Evolutionary conservation across 2,888 invertebrate species (phyloP), one percentile per base, ranked within the genome.

Genomic region (Phorcus lineatus): DNA sequence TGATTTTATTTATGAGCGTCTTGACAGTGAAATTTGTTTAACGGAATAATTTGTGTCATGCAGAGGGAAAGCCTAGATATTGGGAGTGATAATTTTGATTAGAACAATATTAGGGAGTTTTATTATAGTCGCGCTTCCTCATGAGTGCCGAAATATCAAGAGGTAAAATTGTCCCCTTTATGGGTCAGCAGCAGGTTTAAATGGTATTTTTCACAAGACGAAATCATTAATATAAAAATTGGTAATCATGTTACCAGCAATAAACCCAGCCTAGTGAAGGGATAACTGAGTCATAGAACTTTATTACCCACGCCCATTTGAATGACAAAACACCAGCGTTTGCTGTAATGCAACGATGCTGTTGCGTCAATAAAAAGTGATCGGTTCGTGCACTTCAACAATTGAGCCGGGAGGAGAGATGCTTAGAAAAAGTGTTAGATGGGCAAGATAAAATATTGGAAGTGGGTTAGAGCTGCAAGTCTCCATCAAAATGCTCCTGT

Each of bases 161-260:
- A 62, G 62, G 62, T 62, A 28, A 62, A 62, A 62, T 62, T 62
- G 62, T 28, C 28, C 28, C 28, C 62, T 62, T 62, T 62, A 62
- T 62, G 62, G 62, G 62, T 62, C 62, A 62, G 47, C 28, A 28
- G 24, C 28, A 62, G 62, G 62, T 62, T 28, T 62, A 62, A 62
- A 62, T 70, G 70, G 70, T 70, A 70, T 70, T 70, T 70, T 70
- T 62, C 62, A 62, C 62, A 62, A 62, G 62, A 62, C 62, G 62
- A 62, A 62, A 62, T 62, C 62, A 62, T 62, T 62, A 62, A 70
- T 70, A 36, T 70, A 36, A 70, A 70, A 70, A 70, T 70, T 70
- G 40, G 70, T 31, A 31, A 70, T 70, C 70, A 70, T 36, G 70
- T 40, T 36, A 70, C 70, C 36, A 36, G 16, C 70, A 70, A 36